Evolutionary conservation across 2,888 invertebrate genomes (phyloP).

Genomic region (Oxyteleia sp.): DNA sequence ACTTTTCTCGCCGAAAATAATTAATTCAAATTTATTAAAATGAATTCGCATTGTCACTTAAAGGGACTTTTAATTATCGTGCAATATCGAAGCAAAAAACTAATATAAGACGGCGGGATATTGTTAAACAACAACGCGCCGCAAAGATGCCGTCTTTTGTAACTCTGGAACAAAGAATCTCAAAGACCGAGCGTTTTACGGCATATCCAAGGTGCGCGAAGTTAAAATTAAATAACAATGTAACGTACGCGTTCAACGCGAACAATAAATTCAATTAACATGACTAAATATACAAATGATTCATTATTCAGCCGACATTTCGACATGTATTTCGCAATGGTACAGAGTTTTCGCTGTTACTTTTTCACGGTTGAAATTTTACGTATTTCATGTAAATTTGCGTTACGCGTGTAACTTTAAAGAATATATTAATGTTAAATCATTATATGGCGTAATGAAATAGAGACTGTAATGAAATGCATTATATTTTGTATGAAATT

Average conservation of each 20-base stretch:
- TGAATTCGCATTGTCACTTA: constrained; percentile 15
- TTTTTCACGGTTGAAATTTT: no score
- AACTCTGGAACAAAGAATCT: constrained; percentile 25
- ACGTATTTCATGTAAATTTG: no score
- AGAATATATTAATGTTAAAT: no score
- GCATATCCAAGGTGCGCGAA: constrained; percentile 17
- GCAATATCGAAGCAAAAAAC: constrained; percentile 15
- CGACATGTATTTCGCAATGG: no score
- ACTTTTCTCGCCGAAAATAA: constrained; percentile 13
- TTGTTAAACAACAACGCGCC: constrained; percentile 2
- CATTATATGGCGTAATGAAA: no score
- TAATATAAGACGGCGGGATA: not conserved
- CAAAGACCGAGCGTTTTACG: constrained; percentile 16
- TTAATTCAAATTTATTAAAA: constrained; percentile 37
- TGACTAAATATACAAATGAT: constrained; percentile 6
- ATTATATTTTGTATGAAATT: no score
- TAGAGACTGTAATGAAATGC: no score
- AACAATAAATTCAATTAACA: constrained; percentile 21
- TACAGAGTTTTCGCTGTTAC: no score
- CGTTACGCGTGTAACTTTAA: no score
- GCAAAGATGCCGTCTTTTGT: constrained; percentile 6
- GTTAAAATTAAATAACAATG: constrained; percentile 33
- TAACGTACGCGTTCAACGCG: constrained; percentile 2
- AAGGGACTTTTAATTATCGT: not conserved
- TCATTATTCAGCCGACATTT: not conserved